Evolutionary conservation across 2,113 vertebrate species (phyloP), one percentile per base, ranked within the genome.

Genomic region (Silurus meridionalis): DNA sequence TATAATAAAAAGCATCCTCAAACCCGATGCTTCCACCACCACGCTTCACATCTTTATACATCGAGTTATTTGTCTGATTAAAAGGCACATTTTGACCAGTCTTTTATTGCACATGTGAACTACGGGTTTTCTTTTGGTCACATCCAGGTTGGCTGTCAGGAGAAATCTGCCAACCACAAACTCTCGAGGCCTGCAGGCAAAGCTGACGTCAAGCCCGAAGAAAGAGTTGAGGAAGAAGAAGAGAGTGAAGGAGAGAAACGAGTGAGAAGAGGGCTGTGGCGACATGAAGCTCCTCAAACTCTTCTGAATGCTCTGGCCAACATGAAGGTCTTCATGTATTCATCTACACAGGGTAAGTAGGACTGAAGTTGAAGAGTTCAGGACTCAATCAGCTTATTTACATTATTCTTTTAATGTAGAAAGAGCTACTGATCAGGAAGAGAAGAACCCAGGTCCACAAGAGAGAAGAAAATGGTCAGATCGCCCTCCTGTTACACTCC

Each of bases 401-500:
- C 13, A 2, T 55, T 14, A 1, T 64, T 21, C 28, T 83, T 52
- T 19, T 52, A 57, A 17, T 19, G 72, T 82, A 93, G 90, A 48
- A 63, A 87, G 80, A 23, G 88, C 81, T 90, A 84, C 92, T 92
- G 85, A 87, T 89, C 77, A 83, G 87, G 25, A 28, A 80, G 86
- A 82, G 83, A 89, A 89, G 37, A 82, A 79, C 23, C 87, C 85
- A 13, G 15, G 52, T n/a, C 83, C 48, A 25, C 87, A 88, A 86
- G 92, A 84, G 17, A 94, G 95, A 86, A 95, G 93, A 77, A 94
- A 87, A 50, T 97, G 97, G 97, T 90, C 21, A 8, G 88, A 86
- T 0, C 85, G 83, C 25, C 89, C 90, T 0, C 96, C 96, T 4
- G 84, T 84, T 60, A 95, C 96, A 2, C 92, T 96, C 13, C 92